Percentiles rank a stretch among this genome's conserved stretches.
Evolutionary conservation across 2,888 invertebrate species (phyloP).

Genomic region (Drosophila lutescens): DNA sequence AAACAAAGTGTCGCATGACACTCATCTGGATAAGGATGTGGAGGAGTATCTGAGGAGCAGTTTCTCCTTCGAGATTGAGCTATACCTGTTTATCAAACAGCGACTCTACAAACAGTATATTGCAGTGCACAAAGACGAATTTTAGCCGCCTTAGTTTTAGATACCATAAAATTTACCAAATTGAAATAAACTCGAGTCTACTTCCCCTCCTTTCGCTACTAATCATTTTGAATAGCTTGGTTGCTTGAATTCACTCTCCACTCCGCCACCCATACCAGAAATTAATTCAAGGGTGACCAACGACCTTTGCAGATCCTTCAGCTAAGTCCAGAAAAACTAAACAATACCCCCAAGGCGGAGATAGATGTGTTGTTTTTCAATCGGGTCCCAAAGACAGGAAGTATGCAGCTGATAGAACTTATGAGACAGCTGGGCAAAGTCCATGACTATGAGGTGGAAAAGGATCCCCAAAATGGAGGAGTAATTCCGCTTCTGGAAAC

Average conservation of each 20-base stretch:
- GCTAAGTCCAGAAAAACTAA: slow-evolving; percentile 89
- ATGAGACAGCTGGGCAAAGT: slow-evolving; percentile 75
- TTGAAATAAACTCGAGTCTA: slow-evolving; percentile 28
- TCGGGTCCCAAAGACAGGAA: slow-evolving; percentile 83
- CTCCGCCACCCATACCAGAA: slow-evolving; percentile 12
- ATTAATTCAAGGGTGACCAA: slow-evolving; percentile 7
- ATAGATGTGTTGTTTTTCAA: slow-evolving; percentile 89
- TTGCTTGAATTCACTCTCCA: slow-evolving; percentile 26
- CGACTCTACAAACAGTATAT: slow-evolving; percentile 81
- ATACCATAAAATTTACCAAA: slow-evolving; percentile 34
- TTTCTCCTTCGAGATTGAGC: slow-evolving; percentile 91
- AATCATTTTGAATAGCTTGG: slow-evolving; percentile 49
- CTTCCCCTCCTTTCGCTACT: slow-evolving; percentile 56
- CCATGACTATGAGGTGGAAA: slow-evolving; percentile 73
- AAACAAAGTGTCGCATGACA: slow-evolving; percentile 69
- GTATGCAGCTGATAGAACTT: slow-evolving; percentile 77
- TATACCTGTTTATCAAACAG: slow-evolving; percentile 81
- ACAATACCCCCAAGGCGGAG: slow-evolving; percentile 91
- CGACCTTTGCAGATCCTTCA: slow-evolving; percentile 84
- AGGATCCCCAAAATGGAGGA: slow-evolving; percentile 78
- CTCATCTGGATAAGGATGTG: slow-evolving; percentile 85
- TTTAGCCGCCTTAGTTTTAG: background rate
- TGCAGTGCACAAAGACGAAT: slow-evolving; percentile 61
- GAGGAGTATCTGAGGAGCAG: slow-evolving; percentile 92
- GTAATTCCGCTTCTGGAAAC: slow-evolving; percentile 62